Evolutionary conservation across 2,888 invertebrate genomes (phyloP), one percentile per base, ranked within the genome.

Genomic region (Aricia artaxerxes): DNA sequence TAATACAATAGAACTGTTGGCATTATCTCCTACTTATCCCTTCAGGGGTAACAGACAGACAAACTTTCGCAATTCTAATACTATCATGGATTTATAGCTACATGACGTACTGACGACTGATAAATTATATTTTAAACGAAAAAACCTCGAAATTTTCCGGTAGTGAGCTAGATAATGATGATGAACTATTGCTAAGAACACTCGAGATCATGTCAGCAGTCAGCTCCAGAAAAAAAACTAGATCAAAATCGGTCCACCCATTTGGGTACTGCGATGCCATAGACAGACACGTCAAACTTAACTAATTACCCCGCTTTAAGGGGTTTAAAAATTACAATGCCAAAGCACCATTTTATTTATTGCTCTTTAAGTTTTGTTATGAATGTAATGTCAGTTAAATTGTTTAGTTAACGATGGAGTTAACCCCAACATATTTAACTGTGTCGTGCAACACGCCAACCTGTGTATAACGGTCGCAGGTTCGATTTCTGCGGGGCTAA

Each of bases 321-420:
- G 16, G 16, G 57, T 1, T 57, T 57, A 4, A 57, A 57, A 57
- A 57, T 57, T 57, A 24, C 24, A 64, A 4, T 57, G 2, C 35
- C 2, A 35, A 35, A 31, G 24, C 11, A 0, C 31, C 38, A 38
- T 38, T 64, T 64, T 64, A 11, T 64, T 64, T 64, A 64, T 31
- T 64, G 31, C 24, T 64, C 64, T 64, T 31, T 64, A 31, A 11
- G 31, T 64, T 64, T 64, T 64, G 64, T 64, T 64, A 64, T 64
- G 64, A 64, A 57, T 57, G 64, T 64, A 64, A 64, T 64, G 11
- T 64, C 69, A 38, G 69, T 69, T 69, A 69, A 69, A 69, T 69
- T 69, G 69, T 69, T 38, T 69, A 69, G 69, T 38, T 69, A 38
- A 69, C 69, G 4, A 13, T 69, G 69, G 35, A 35, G 69, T 35